Base-by-base conservation (phyloP, 2,888 invertebrate species). In the Macrostomum cliftonense region DNA sequence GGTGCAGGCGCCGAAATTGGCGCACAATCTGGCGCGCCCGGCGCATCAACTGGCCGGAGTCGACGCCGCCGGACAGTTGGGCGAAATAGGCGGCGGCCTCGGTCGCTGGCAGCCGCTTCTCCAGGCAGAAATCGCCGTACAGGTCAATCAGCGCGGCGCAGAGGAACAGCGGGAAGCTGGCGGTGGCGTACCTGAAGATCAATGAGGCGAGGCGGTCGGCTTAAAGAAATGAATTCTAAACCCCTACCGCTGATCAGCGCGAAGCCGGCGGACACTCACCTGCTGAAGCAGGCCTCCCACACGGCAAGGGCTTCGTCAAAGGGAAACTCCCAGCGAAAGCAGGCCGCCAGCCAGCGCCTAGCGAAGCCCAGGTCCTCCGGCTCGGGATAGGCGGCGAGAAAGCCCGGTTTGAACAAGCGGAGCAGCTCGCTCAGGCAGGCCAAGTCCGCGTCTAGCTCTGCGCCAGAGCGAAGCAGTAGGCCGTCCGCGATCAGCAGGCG, bases 131-230 rank as follows among this genome's bases (percentile, higher is more conserved):
- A 62, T 86, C 86, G 7, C 75, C 74, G 65, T 91, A 93, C 36
- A 88, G 83, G 39, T 83, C 82, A 54, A 91, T 81, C 61, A 93
- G 88, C 47, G 91, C 84, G 57, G 88, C 76, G 64, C 88, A 88
- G 49, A 93, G 76, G 71, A 93, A 93, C 61, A 91, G 74, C 65
- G 91, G 89, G 73, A 91, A 93, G 69, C 88, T 87, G 68, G 88
- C 86, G 0, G 91, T 91, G 63, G 88, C 78, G 70, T 87, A 89
- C 72, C 86, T 87, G 0, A n/a, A n/a, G n/a, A 88, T 82, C 91
- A 91, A n/a, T n/a, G n/a, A n/a, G n/a, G n/a, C n/a, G n/a, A n/a
- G n/a, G n/a, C n/a, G n/a, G n/a, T n/a, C n/a, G n/a, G n/a, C n/a
- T n/a, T n/a, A n/a, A n/a, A n/a, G n/a, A n/a, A n/a, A n/a, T n/a